These are phyloP conservation scores for Dinomys branickii DNA, from an alignment of 2,113 vertebrate genomes.

Conservation along the genomic window DNA sequence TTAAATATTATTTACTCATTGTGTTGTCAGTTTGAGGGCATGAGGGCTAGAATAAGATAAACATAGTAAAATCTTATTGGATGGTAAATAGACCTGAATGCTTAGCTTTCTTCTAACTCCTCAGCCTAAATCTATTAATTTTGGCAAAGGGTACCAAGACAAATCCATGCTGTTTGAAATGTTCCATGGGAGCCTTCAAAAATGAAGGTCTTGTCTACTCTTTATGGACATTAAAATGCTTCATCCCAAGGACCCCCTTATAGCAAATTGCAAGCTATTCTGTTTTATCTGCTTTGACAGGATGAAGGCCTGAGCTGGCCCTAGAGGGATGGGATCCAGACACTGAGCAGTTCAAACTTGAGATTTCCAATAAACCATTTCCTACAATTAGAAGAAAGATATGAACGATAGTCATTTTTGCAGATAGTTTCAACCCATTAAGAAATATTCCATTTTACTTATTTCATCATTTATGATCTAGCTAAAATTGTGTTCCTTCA, in stretches of 20 bases:
- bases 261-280: constrained; percentile 71
- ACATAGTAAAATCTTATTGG: constrained; percentile 53
- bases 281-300: constrained; percentile 79
- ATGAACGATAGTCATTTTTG: constrained; percentile 55
- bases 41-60: constrained; percentile 29
- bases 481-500: not conserved
- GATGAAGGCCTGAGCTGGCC: constrained; percentile 78
- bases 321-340: constrained; percentile 70
- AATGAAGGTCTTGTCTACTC: constrained; percentile 77
- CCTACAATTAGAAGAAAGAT: constrained; percentile 70
- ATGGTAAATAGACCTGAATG: constrained; percentile 1
- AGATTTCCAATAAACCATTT: constrained; percentile 79
- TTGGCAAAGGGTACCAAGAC: constrained; percentile 76
- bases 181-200: constrained; percentile 82
- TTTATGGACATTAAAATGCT: constrained; percentile 80
- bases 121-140: constrained; percentile 75
- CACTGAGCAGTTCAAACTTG: constrained; percentile 67
- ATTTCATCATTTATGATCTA: constrained; percentile 47
- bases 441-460: constrained; percentile 42
- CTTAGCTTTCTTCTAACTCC: constrained; percentile 57
- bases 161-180: constrained; percentile 71
- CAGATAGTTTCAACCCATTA: constrained; percentile 53
- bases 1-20: constrained; percentile 57
- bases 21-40: constrained; percentile 16
- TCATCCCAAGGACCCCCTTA: constrained; percentile 77